Base-by-base conservation (phyloP, 2,797 vertebrate genomes). In the Nannoperca obscura region DNA sequence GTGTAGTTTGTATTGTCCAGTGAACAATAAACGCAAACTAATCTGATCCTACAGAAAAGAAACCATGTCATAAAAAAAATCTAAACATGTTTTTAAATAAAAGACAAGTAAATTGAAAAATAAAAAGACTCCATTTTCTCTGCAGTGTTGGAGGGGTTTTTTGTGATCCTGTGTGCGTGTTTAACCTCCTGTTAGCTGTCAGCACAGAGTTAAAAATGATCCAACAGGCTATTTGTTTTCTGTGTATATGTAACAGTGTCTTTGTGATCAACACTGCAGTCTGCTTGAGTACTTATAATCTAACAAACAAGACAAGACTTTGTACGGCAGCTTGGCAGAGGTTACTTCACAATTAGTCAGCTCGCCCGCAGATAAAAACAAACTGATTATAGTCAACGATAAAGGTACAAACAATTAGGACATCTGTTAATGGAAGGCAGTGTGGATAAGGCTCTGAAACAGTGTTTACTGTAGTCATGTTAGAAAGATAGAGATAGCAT, bases 231-330 rank as follows among this genome's bases (percentile, higher is more conserved):
- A 74, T 71, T 73, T 61, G 68, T 61, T 62, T 61, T 55, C 55
- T 24, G 8, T 32, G 47, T 72, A 78, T 78, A 15, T 58, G 76
- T 78, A 72, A 66, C 74, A 58, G 6, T 11, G 72, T 64, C 52
- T 73, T 42, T 65, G 71, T 49, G 49, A 66, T 62, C 59, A 17
- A 62, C 46, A 3, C 11, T 19, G 5, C 30, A 36, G 42, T 61
- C 30, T 38, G 42, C 17, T 62, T 60, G 34, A 47, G 65, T 67
- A 38, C 47, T 74, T 76, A 47, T 0, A 46, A 62, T 68, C 54
- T 62, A 47, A 57, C 44, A 67, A 61, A 72, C 75, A 71, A 63
- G 50, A 68, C 1, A 1, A 70, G 70, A 82, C 73, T 65, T 61
- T 64, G 79, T 22, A 34, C 49, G 1, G 32, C 52, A 47, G n/a